Percentiles rank a stretch among this genome's conserved stretches.
Conservation (phyloP, 1,140 invertebrate genomes). For the Formica selysi region DNA sequence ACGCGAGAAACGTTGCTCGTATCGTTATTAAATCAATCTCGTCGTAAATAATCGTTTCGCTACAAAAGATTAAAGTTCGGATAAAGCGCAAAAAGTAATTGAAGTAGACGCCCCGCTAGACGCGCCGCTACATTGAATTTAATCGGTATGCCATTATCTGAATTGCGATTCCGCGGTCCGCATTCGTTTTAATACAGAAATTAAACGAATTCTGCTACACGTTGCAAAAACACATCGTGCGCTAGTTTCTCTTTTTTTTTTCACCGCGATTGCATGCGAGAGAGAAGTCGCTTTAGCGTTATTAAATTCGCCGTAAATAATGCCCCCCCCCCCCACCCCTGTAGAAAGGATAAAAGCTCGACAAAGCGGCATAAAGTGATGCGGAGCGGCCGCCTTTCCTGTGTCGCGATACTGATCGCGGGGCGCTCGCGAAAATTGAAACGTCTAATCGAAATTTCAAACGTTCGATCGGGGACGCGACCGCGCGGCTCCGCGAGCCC, state of each 20-base stretch:
- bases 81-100: conserved; percentile 56
- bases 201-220: conserved; percentile 42
- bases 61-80: conserved; percentile 62
- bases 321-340: no score
- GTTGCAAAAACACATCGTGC: conserved; percentile 39
- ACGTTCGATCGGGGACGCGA: not conserved
- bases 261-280: not conserved
- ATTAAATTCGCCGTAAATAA: conserved; percentile 44
- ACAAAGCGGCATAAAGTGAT: conserved; percentile 19
- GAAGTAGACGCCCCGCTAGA: conserved; percentile 46
- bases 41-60: conserved; percentile 79
- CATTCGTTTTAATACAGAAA: conserved; percentile 45
- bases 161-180: conserved; percentile 52
- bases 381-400: not conserved
- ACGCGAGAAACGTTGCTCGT: conserved; percentile 54
- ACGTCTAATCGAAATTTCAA: conserved; percentile 39
- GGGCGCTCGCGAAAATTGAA: conserved; percentile 16
- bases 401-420: conserved; percentile 9
- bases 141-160: conserved; percentile 55
- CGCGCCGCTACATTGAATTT: conserved; percentile 46
- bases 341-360: conserved; percentile 16
- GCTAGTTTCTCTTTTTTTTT: conserved; percentile 1
- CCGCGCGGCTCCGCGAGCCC: not conserved
- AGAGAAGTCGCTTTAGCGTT: conserved; percentile 16
- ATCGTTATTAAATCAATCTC: conserved; percentile 82